Percentiles rank a stretch among this genome's conserved stretches.
phyloP scores from a whole-genome alignment of 1,140 invertebrate genomes.

The Stegodyphus mimosarum region DNA sequence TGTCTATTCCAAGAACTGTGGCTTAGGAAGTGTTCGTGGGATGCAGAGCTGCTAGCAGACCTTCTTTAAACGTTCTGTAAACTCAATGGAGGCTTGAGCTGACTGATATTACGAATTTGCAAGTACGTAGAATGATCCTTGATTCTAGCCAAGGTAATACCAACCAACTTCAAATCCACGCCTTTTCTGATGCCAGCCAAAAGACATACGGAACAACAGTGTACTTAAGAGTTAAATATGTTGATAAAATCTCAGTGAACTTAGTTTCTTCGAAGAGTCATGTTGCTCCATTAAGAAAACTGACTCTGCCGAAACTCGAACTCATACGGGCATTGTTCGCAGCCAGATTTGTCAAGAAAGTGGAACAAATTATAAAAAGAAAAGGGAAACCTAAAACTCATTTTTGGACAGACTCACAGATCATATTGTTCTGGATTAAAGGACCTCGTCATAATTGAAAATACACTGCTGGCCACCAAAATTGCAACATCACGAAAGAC shows the following conservation, averaged over 20 bases:
- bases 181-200: too few relatives aligned
- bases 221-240: background rate
- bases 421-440: constrained; percentile 66
- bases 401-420: constrained; percentile 67
- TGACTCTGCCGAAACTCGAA: constrained; percentile 64
- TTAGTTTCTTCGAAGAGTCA: constrained; percentile 66
- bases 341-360: background rate
- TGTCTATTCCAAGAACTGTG: too few relatives aligned
- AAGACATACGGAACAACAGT: constrained; percentile 61
- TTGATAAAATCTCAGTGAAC: constrained; percentile 3
- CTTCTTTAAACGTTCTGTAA: too few relatives aligned
- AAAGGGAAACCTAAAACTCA: constrained; percentile 21
- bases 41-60: too few relatives aligned
- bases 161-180: too few relatives aligned
- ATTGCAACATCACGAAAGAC: too few relatives aligned
- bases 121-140: too few relatives aligned
- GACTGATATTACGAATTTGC: too few relatives aligned
- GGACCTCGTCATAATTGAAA: constrained; percentile 63
- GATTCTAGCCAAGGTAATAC: too few relatives aligned
- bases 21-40: too few relatives aligned
- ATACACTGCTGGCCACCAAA: too few relatives aligned
- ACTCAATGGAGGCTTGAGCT: too few relatives aligned
- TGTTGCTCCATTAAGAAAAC: constrained; percentile 65
- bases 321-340: constrained; percentile 64
- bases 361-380: background rate